A percentile compares a stretch with the other conserved stretches of the same genome.
phyloP scores from a whole-genome alignment of 2,797 vertebrate genomes.

The Triplophysa bombifrons region DNA sequence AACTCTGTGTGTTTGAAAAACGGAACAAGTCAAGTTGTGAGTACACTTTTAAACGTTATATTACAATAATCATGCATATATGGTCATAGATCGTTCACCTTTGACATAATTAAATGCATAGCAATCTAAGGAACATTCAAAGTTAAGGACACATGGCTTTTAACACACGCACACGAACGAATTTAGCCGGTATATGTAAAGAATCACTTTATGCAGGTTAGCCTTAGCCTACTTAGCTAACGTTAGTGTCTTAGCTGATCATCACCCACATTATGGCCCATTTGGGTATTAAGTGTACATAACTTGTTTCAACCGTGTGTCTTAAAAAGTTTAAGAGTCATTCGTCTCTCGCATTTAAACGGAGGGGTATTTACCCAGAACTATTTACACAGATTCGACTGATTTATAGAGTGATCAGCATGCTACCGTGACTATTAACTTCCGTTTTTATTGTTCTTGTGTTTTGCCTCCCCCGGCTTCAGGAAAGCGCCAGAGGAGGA shows the following conservation, averaged over 20 bases:
- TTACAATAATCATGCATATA: constrained; percentile 46
- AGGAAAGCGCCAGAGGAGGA: constrained; percentile 53
- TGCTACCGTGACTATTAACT: constrained; percentile 60
- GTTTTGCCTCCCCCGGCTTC: constrained; percentile 60
- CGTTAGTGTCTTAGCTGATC: background rate
- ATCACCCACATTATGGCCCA: constrained; percentile 9
- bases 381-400: background rate
- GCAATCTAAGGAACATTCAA: background rate
- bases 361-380: no score
- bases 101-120: background rate
- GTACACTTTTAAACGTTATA: constrained; percentile 58
- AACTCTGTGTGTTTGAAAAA: constrained; percentile 60
- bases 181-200: constrained; percentile 69
- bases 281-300: constrained; percentile 1
- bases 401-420: background rate
- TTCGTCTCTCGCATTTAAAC: background rate
- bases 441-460: constrained; percentile 69
- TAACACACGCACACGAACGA: background rate
- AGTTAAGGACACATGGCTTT: constrained; percentile 13
- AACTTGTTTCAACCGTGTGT: constrained; percentile 1
- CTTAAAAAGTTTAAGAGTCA: constrained; percentile 14
- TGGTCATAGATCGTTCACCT: background rate
- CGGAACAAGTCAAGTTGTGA: constrained; percentile 70
- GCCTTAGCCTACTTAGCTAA: constrained; percentile 40
- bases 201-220: constrained; percentile 61